Conservation (phyloP, 2,888 invertebrate genomes). For the Sarcophaga rosellei region DNA sequence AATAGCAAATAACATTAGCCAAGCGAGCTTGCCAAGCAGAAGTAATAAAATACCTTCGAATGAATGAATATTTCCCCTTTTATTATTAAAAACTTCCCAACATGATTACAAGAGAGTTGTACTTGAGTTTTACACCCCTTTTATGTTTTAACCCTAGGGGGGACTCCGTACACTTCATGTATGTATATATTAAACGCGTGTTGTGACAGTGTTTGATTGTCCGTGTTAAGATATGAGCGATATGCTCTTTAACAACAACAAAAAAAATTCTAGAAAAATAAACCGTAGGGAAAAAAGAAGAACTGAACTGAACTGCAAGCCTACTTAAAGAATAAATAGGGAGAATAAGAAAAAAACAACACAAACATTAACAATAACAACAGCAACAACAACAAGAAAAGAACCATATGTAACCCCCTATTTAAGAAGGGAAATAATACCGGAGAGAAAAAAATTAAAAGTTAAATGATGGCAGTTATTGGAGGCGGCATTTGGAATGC, state of each 20-base stretch:
- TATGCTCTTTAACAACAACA: constrained; percentile 34
- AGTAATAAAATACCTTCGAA: constrained; percentile 52
- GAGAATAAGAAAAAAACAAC: constrained; percentile 8
- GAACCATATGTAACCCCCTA: constrained; percentile 11
- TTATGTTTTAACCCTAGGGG: constrained; percentile 65
- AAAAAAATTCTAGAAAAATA: neutral
- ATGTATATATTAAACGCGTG: constrained; percentile 10
- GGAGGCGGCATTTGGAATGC: neutral
- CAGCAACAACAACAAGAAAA: neutral
- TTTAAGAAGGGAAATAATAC: constrained; percentile 35
- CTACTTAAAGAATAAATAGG: constrained; percentile 56
- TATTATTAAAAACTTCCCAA: constrained; percentile 52
- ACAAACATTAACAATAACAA: constrained; percentile 38
- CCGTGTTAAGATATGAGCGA: constrained; percentile 37
- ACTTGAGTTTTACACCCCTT: constrained; percentile 49
- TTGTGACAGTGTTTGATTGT: neutral
- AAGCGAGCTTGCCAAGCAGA: constrained; percentile 3
- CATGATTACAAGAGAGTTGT: constrained; percentile 45
- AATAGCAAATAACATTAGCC: no score
- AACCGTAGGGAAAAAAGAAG: constrained; percentile 1
- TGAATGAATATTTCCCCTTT: constrained; percentile 56
- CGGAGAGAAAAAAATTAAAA: neutral
- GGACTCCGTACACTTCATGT: constrained; percentile 25
- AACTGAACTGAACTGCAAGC: constrained; percentile 43
- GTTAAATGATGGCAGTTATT: neutral